Base-by-base conservation (phyloP, 2,113 vertebrate genomes). In the Sphyrna mokarran region DNA sequence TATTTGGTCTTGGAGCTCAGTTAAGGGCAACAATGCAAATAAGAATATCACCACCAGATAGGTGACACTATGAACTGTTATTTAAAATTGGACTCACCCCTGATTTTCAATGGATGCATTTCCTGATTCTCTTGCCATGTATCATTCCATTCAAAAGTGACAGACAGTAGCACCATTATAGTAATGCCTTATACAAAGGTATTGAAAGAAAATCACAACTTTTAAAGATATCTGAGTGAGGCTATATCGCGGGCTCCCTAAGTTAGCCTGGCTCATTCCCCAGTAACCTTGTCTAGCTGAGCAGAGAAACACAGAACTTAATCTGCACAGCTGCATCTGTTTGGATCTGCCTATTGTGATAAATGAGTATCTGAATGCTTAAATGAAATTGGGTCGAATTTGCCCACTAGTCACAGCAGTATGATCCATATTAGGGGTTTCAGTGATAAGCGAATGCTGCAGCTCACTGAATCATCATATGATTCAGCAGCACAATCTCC, bases 391-490 rank as follows among this genome's bases (percentile, higher is more conserved):
- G 61, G 58, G 61, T 93, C 18, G 63, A 63, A 89, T 89, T 58
- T 58, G 54, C 86, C 23, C 23, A 23, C 86, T 89, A 11, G 86
- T 58, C 89, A 93, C 66, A 66, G 61, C 37, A 66, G 29, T 63
- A 61, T 93, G 89, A 66, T n/a, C 33, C 5, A 66, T 22, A 18
- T 66, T n/a, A 14, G 66, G 89, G 61, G 61, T 93, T 66, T 93
- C 26, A 93, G 66, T 91, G 29, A 33, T 63, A 22, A 93, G 61
- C 1, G 61, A 68, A 93, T 68, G 18, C 33, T 93, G 89, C 61
- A 93, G 89, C 18, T 66, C n/a, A 93, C 89, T 93, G 89, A 93
- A 66, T 63, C 89, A 93, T 66, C 61, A 66, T 63, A 93, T 37
- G 18, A 93, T 37, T 93, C 61, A 20, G n/a, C 33, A 66, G 18